These are phyloP conservation scores for Hymenochirus boettgeri DNA, from an alignment of 2,113 vertebrate species.

Conservation along the genomic window DNA sequence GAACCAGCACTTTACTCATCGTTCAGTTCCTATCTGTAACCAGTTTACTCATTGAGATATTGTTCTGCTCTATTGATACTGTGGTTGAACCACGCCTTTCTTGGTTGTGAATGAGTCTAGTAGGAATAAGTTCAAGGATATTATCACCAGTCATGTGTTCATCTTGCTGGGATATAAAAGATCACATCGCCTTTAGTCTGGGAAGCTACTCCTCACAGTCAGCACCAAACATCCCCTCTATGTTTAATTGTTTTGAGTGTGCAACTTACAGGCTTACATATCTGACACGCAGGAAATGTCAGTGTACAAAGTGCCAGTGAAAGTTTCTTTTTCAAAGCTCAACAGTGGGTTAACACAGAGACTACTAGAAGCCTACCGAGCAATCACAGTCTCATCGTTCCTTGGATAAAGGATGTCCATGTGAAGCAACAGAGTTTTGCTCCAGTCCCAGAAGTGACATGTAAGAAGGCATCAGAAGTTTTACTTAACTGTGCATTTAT, in stretches of 20 bases:
- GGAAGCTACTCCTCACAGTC: conserved; percentile 11
- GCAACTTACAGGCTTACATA: conserved; percentile 29
- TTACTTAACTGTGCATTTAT: conserved; percentile 49
- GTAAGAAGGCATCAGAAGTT: conserved; percentile 49
- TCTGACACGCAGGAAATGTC: conserved; percentile 16
- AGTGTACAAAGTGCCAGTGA: neutral
- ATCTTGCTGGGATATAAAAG: conserved; percentile 2
- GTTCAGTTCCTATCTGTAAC: neutral
- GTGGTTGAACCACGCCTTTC: conserved; percentile 23
- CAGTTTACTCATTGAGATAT: conserved; percentile 26
- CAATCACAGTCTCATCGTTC: rapidly evolving
- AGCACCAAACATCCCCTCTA: neutral
- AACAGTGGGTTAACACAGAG: conserved; percentile 18
- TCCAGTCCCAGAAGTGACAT: conserved; percentile 39
- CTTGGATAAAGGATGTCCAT: conserved; percentile 37
- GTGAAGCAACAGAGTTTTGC: conserved; percentile 30
- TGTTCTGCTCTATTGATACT: neutral
- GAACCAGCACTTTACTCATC: neutral
- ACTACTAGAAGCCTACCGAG: neutral
- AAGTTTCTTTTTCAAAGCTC: conserved; percentile 47
- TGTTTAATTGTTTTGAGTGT: neutral
- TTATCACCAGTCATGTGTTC: conserved; percentile 35
- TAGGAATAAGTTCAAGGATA: conserved; percentile 49
- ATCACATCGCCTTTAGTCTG: neutral
- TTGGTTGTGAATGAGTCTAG: conserved; percentile 5